A percentile compares a stretch with the other conserved stretches of the same genome.
phyloP scores from a whole-genome alignment of 2,797 vertebrate species.

The Acanthurus tractus region DNA sequence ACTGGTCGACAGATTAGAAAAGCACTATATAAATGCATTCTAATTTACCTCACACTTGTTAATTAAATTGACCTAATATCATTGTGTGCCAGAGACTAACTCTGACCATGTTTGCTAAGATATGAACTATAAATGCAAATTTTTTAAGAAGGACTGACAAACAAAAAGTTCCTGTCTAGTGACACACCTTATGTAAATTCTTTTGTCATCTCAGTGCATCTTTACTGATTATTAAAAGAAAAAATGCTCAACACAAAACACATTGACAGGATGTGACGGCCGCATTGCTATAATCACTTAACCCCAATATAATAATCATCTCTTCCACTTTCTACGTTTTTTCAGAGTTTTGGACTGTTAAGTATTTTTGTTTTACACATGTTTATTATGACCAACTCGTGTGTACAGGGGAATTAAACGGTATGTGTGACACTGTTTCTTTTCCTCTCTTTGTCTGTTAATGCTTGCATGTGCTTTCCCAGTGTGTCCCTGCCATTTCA shows the following conservation, averaged over 20 bases:
- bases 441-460: neutral
- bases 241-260: neutral
- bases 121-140: neutral
- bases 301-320: too few relatives aligned
- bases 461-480: conserved; percentile 29
- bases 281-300: neutral
- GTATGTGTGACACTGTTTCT: neutral
- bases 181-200: neutral
- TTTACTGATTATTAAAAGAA: neutral
- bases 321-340: neutral
- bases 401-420: neutral
- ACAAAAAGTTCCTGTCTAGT: neutral
- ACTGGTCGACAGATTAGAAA: too few relatives aligned
- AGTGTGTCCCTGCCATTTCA: conserved; percentile 90
- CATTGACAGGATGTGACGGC: neutral
- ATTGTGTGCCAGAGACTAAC: too few relatives aligned
- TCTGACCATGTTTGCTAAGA: too few relatives aligned
- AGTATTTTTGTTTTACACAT: neutral
- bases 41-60: too few relatives aligned
- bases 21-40: too few relatives aligned
- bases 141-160: neutral
- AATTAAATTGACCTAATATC: too few relatives aligned
- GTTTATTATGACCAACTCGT: neutral
- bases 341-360: neutral
- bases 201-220: neutral